These are phyloP conservation scores for Mechanitis mazaeus DNA, from an alignment of 2,888 invertebrate genomes.

Conservation along the genomic window DNA sequence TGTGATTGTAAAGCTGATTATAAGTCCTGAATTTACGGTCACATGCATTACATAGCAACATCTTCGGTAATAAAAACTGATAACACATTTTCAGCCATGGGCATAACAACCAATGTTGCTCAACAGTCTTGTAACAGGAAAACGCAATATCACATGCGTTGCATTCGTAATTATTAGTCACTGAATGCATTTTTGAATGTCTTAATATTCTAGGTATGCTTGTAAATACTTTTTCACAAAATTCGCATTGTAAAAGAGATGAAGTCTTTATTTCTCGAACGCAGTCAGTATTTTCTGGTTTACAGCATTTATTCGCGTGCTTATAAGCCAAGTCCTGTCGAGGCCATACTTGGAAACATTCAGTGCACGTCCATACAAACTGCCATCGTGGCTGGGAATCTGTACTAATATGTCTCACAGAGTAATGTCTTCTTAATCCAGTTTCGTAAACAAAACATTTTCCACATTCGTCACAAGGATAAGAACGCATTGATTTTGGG, in stretches of 20 bases:
- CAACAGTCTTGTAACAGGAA: constrained; percentile 55
- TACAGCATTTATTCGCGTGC: constrained; percentile 57
- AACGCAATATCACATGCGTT: constrained; percentile 65
- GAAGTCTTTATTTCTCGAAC: constrained; percentile 67
- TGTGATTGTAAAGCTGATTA: constrained; percentile 68
- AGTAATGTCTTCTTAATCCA: constrained; percentile 60
- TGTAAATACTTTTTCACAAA: constrained; percentile 65
- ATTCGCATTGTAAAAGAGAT: constrained; percentile 65
- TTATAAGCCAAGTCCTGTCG: constrained; percentile 53
- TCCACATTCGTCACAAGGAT: constrained; percentile 63
- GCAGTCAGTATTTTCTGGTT: constrained; percentile 45
- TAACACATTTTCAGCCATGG: constrained; percentile 60
- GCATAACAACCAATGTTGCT: constrained; percentile 64
- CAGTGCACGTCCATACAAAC: constrained; percentile 68
- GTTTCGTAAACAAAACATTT: constrained; percentile 70
- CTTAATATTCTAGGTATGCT: constrained; percentile 62
- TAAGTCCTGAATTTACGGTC: constrained; percentile 69
- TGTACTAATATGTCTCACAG: constrained; percentile 52
- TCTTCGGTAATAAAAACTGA: constrained; percentile 60
- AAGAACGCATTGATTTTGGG: constrained; percentile 53
- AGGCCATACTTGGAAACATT: constrained; percentile 73
- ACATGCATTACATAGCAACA: constrained; percentile 66
- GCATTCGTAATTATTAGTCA: constrained; percentile 81
- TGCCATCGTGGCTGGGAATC: constrained; percentile 63
- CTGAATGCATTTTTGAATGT: constrained; percentile 74